Conservation (phyloP, 2,113 vertebrate species). For the Picathartes gymnocephalus region DNA sequence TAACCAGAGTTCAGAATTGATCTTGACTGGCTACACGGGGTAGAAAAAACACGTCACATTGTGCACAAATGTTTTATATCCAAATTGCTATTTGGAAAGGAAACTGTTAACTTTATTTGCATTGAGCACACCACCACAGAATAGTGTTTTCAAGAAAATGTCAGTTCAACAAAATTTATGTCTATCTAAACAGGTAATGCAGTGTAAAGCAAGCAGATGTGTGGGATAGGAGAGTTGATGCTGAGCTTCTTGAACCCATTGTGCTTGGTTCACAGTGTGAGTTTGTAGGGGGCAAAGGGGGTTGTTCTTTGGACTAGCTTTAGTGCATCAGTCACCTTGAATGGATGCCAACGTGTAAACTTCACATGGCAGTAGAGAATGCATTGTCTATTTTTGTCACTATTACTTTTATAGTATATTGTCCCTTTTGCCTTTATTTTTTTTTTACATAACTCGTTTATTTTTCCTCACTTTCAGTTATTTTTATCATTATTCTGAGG, state of each 20-base stretch:
- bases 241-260: not conserved
- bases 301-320: not conserved
- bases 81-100: not conserved
- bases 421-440: not conserved
- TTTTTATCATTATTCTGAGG: not conserved
- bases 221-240: not conserved
- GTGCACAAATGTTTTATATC: not conserved
- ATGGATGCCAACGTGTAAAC: not conserved
- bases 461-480: not conserved
- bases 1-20: not conserved
- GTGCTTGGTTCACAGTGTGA: not conserved
- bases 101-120: not conserved
- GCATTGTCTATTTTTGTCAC: not conserved
- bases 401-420: not conserved
- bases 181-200: not conserved
- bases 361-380: not conserved
- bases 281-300: not conserved
- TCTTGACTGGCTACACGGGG: not conserved
- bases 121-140: not conserved
- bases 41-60: not conserved
- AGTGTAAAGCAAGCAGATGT: accelerated
- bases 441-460: not conserved
- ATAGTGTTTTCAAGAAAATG: not conserved
- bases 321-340: not conserved
- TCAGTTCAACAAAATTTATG: not conserved